Evolutionary conservation across 2,888 invertebrate genomes (phyloP).

Genomic region (Ametastegia equiseti): DNA sequence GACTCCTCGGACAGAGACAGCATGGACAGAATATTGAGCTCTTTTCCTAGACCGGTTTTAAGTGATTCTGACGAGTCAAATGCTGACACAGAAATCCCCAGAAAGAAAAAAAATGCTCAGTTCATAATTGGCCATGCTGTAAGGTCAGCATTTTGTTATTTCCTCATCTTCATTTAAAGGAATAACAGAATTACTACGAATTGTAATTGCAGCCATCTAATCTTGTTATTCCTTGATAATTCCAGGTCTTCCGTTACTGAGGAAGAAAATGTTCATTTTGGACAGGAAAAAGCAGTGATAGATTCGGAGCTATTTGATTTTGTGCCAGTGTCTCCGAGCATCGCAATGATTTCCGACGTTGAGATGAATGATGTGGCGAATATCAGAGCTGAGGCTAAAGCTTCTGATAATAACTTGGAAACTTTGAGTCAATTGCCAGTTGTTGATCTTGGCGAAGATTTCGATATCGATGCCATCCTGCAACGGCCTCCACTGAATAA

Average conservation of each 20-base stretch:
- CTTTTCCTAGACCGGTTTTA: slow-evolving; percentile 55
- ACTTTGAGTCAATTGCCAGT: slow-evolving; percentile 66
- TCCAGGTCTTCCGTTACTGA: not conserved
- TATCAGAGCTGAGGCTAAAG: not conserved
- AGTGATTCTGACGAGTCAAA: slow-evolving; percentile 63
- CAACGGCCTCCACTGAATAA: not conserved
- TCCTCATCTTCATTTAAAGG: not conserved
- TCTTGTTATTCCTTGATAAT: not conserved
- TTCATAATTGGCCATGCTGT: slow-evolving; percentile 19
- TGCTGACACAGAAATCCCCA: not conserved
- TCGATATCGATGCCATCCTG: slow-evolving; percentile 56
- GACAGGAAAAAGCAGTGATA: not conserved
- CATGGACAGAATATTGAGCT: slow-evolving; percentile 40
- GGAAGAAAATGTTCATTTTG: not conserved
- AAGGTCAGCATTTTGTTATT: slow-evolving; percentile 13
- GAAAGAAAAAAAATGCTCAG: not conserved
- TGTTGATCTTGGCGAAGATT: slow-evolving; percentile 71
- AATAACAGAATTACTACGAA: not conserved
- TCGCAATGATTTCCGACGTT: not conserved
- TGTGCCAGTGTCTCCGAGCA: not conserved
- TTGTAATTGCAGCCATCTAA: too few relatives aligned
- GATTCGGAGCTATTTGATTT: not conserved
- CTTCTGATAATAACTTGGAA: slow-evolving; percentile 53
- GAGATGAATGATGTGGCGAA: not conserved
- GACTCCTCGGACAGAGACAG: not conserved